Evolutionary conservation across 2,888 invertebrate genomes (phyloP).

Genomic region (Agrochola lychnidis): DNA sequence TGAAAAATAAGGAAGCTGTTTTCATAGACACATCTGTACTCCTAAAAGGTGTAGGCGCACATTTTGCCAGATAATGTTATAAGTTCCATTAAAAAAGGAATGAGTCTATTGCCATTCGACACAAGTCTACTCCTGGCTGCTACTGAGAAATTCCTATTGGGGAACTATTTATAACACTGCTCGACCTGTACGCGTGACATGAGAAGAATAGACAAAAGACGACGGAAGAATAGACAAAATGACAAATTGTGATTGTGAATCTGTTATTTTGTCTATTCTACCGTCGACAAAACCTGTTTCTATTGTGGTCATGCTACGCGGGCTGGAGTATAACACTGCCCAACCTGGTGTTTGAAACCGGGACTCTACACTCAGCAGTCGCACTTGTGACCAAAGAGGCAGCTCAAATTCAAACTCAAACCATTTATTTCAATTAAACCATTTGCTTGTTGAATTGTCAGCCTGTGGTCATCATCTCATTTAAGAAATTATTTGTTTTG

Average conservation of each 20-base stretch:
- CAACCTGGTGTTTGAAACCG: background rate
- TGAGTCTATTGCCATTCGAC: background rate
- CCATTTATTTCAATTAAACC: background rate
- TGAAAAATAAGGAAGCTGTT: background rate
- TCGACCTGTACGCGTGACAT: background rate
- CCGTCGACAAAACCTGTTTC: no score
- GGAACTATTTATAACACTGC: background rate
- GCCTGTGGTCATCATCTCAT: background rate
- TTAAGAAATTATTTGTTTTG: background rate
- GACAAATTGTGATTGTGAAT: no score
- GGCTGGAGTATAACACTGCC: background rate
- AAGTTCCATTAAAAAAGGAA: background rate
- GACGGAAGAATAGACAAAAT: no score
- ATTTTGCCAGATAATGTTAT: background rate
- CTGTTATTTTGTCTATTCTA: no score
- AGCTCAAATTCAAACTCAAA: background rate
- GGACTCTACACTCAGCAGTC: background rate
- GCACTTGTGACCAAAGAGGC: background rate
- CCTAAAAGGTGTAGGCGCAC: no score
- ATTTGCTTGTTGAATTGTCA: background rate
- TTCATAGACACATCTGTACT: background rate
- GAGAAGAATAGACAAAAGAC: no score
- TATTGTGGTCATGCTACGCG: no score
- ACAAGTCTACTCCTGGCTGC: background rate
- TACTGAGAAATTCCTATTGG: background rate